Percentiles rank a stretch among this genome's conserved stretches.
Conservation (phyloP, 2,797 vertebrate species). For the Antrozous pallidus region DNA sequence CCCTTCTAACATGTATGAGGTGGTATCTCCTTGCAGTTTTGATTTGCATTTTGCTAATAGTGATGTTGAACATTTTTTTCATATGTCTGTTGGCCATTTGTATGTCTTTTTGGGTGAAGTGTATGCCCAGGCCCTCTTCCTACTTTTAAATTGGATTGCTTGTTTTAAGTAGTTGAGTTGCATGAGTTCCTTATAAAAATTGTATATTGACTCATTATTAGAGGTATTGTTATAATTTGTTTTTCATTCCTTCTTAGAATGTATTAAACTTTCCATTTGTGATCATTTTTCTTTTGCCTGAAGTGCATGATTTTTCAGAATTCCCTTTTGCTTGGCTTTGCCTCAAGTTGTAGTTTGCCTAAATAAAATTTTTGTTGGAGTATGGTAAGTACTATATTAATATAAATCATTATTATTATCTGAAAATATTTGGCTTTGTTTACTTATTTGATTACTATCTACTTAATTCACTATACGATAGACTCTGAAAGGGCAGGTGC, state of each 20-base stretch:
- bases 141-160: neutral
- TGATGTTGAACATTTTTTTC: neutral
- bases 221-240: neutral
- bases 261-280: neutral
- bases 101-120: neutral
- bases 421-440: neutral
- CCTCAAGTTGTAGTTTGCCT: neutral
- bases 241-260: neutral
- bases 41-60: neutral
- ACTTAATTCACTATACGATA: neutral
- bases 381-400: neutral
- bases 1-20: neutral
- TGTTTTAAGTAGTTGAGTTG: neutral
- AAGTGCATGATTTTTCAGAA: neutral
- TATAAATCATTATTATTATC: neutral
- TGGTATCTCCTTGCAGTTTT: neutral
- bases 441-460: neutral
- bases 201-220: neutral
- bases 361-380: neutral
- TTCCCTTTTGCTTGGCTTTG: neutral
- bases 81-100: neutral
- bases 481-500: neutral
- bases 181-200: neutral
- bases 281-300: neutral
- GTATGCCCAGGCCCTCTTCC: neutral